These are phyloP conservation scores for Malurus alboscapulatus DNA, from an alignment of 2,113 vertebrate genomes.

Conservation along the genomic window DNA sequence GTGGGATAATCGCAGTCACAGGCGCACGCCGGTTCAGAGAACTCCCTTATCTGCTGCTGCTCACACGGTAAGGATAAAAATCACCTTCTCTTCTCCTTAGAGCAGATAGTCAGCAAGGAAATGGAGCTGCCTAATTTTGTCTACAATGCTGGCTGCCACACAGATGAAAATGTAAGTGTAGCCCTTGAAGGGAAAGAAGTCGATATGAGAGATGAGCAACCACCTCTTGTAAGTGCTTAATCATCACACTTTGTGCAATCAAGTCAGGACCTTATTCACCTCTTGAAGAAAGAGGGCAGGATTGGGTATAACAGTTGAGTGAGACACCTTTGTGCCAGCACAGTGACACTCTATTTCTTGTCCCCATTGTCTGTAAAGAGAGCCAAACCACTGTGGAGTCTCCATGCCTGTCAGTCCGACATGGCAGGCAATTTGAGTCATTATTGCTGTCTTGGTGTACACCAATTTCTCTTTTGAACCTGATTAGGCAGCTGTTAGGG, in stretches of 20 bases:
- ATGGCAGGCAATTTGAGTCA: background rate
- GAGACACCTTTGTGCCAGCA: background rate
- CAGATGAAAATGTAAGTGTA: background rate
- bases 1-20: conserved; percentile 97
- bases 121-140: background rate
- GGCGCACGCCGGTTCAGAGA: conserved; percentile 93
- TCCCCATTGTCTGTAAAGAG: background rate
- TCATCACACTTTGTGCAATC: background rate
- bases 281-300: background rate
- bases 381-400: background rate
- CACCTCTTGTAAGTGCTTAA: background rate
- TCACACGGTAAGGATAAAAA: conserved; percentile 84
- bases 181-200: background rate
- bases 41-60: conserved; percentile 95
- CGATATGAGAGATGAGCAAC: background rate
- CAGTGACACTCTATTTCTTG: background rate
- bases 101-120: background rate
- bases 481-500: background rate
- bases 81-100: background rate
- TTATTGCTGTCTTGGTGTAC: background rate
- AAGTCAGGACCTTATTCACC: background rate
- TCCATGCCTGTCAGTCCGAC: background rate
- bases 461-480: background rate
- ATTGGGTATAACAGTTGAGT: background rate
- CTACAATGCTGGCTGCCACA: background rate